Evolutionary conservation across 2,888 invertebrate species (phyloP), one percentile per base, ranked within the genome.

Genomic region (Argynnis bischoffii): DNA sequence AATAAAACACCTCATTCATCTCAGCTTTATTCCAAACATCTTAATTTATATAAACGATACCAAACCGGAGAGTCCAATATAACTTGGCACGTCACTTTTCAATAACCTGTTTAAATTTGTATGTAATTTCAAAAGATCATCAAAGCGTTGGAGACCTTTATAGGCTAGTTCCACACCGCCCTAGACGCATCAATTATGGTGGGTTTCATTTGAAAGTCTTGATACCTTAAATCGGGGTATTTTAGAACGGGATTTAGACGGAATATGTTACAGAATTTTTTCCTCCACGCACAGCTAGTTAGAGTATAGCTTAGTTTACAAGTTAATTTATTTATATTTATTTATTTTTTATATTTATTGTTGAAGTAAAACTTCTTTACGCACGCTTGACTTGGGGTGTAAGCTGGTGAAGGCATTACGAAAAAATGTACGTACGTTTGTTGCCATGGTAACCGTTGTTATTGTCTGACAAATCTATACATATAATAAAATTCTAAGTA

Each of bases 11-110:
- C 67, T 69, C 67, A 67, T 69, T 55, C 67, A 69, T 61, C 60
- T 69, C 55, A 47, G 64, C 67, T 71, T 72, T 61, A 61, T 66
- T 63, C 67, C 70, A 69, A 73, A 72, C 75, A 69, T 75, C 69
- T 75, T 75, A 76, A 77, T 77, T 77, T 74, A 74, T 72, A 70
- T 74, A 75, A 70, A 72, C 71, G 70, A 70, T 66, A 61, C 67
- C 59, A 51, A 66, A 63, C 57, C 54, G 26, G 31, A 41, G 35
- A 41, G 35, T n/a, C 76, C 72, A 69, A 51, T 66, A 57, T 70
- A 71, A 67, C 41, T 26, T 69, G 75, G 66, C 18, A 72, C 72
- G 64, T 70, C 63, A 69, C 66, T 69, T 70, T 55, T 69, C 66
- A 64, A 53, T 16, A 26, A 48, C 48, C 26, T 50, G 26, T 69